These are phyloP conservation scores for Hippocampus barbouri DNA, from an alignment of 2,113 vertebrate species.

Conservation along the genomic window DNA sequence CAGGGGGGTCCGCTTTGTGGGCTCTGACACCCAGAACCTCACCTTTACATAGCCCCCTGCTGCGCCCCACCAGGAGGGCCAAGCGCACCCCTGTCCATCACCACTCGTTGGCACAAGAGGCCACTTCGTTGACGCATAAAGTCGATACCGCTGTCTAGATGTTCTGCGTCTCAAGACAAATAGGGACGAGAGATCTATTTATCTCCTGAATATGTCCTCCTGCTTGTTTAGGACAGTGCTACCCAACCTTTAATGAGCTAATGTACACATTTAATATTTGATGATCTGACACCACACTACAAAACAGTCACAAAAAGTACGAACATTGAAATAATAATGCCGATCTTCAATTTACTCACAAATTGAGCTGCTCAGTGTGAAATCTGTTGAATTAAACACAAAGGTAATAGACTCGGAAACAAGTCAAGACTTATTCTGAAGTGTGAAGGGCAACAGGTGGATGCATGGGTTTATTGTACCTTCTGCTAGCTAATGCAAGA, in stretches of 20 bases:
- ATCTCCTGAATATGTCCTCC: not conserved
- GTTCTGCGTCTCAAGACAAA: not conserved
- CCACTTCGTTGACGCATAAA: not conserved
- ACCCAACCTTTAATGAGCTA: not conserved
- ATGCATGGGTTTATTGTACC: no score
- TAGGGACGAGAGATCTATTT: not conserved
- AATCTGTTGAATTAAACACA: no score
- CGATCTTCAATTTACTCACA: no score
- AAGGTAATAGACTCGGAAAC: no score
- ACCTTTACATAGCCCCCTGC: constrained; percentile 71
- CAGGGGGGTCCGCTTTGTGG: constrained; percentile 69
- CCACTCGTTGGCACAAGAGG: constrained; percentile 9
- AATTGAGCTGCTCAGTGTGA: no score
- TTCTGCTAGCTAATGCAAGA: no score
- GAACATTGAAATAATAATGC: no score
- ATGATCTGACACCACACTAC: no score
- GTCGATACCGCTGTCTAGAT: not conserved
- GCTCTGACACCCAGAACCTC: constrained; percentile 62
- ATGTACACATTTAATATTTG: no score
- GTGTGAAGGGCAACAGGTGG: no score
- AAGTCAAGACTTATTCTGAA: no score
- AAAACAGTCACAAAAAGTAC: no score
- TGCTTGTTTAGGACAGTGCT: not conserved
- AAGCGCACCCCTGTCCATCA: constrained; percentile 63
- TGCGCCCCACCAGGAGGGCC: constrained; percentile 52